A percentile compares a stretch with the other conserved stretches of the same genome.
Evolutionary conservation across 2,113 vertebrate species (phyloP).

Genomic region (Carettochelys insculpta): DNA sequence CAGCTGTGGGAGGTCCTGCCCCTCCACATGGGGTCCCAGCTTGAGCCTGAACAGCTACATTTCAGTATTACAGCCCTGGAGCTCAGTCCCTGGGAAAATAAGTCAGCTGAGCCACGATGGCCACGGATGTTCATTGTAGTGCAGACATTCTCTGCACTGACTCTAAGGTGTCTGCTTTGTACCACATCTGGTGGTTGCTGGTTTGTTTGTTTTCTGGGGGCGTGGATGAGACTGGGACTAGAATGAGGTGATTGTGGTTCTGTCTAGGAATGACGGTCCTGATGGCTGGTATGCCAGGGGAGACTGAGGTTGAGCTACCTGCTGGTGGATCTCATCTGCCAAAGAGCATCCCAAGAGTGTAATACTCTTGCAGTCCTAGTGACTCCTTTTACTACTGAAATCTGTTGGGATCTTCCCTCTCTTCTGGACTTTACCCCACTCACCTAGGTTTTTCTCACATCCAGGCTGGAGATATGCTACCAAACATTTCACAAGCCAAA

Average conservation of each 20-base stretch:
- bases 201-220: neutral
- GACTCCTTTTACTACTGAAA: neutral
- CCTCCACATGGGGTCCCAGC: too few relatives aligned
- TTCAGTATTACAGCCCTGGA: too few relatives aligned
- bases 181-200: neutral
- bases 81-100: too few relatives aligned
- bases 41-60: too few relatives aligned
- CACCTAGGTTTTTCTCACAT: fast-evolving
- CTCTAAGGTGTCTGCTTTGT: neutral
- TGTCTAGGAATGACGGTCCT: neutral
- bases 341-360: neutral
- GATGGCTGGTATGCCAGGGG: neutral
- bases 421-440: neutral
- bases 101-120: too few relatives aligned
- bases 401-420: neutral
- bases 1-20: too few relatives aligned
- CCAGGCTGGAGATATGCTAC: neutral
- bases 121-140: neutral
- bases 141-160: neutral
- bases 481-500: neutral
- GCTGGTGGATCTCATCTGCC: neutral
- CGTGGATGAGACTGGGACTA: neutral
- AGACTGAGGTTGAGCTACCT: neutral
- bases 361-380: neutral
- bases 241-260: neutral